Evolutionary conservation across 2,113 vertebrate species (phyloP).

Genomic region (Labeo catla): DNA sequence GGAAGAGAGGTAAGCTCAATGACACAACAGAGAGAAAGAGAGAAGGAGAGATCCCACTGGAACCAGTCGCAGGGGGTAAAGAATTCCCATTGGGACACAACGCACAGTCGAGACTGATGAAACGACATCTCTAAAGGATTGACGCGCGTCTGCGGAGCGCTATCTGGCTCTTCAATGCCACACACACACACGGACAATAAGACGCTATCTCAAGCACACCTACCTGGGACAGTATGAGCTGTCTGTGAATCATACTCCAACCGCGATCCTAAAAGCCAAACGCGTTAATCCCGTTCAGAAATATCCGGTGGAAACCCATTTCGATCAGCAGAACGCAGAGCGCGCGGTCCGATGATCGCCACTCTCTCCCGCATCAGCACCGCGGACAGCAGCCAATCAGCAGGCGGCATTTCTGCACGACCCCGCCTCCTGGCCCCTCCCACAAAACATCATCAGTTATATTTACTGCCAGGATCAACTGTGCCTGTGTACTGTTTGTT

Average conservation of each 20-base stretch:
- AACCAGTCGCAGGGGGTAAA: neutral
- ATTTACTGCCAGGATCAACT: neutral
- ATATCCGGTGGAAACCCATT: conserved; percentile 55
- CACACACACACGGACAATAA: conserved; percentile 15
- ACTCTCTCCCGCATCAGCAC: conserved; percentile 62
- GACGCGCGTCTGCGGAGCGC: neutral
- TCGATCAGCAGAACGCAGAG: conserved; percentile 37
- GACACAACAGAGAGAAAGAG: neutral
- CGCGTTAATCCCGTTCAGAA: neutral
- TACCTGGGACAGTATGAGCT: conserved; percentile 75
- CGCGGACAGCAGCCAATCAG: conserved; percentile 53
- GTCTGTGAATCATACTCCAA: conserved; percentile 76
- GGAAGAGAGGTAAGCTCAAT: neutral
- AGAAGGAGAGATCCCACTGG: neutral
- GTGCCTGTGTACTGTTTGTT: neutral
- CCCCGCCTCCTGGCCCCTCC: conserved; percentile 32
- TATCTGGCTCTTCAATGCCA: neutral
- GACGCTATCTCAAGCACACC: conserved; percentile 57
- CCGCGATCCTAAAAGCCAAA: conserved; percentile 25
- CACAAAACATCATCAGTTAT: neutral
- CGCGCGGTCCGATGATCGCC: conserved; percentile 18
- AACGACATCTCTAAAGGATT: neutral
- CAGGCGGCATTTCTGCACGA: conserved; percentile 17
- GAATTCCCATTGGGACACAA: neutral
- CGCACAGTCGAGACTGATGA: neutral